Percentiles rank a stretch among this genome's conserved stretches.
Evolutionary conservation across 2,888 invertebrate species (phyloP).

Genomic region (Diarsia dahlii): DNA sequence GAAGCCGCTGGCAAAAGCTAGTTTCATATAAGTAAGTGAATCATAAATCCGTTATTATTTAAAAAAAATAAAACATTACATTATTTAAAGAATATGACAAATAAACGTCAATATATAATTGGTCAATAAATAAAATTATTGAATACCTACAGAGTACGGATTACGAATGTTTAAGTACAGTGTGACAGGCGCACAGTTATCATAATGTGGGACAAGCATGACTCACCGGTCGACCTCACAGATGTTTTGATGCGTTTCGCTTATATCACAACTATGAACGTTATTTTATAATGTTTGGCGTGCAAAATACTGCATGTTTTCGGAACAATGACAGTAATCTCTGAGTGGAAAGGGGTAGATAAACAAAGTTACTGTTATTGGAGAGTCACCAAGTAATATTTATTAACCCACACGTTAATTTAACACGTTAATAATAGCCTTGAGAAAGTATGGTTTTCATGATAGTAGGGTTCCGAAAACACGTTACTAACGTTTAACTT

Average conservation of each 20-base stretch:
- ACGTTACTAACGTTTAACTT: background rate
- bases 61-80: background rate
- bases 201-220: slow-evolving; percentile 69
- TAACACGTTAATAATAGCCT: too few relatives aligned
- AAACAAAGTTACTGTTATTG: background rate
- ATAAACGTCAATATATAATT: background rate
- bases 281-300: slow-evolving; percentile 16
- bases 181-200: slow-evolving; percentile 55
- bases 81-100: background rate
- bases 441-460: background rate
- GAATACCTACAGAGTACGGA: slow-evolving; percentile 27
- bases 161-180: slow-evolving; percentile 10
- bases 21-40: background rate
- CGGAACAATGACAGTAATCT: slow-evolving; percentile 19
- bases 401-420: background rate
- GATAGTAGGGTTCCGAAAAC: background rate
- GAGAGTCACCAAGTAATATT: background rate
- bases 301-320: slow-evolving; percentile 27
- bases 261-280: slow-evolving; percentile 17
- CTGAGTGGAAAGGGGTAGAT: slow-evolving; percentile 5
- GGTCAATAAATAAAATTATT: slow-evolving; percentile 18
- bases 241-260: slow-evolving; percentile 63
- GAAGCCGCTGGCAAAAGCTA: too few relatives aligned
- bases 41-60: background rate
- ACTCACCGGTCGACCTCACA: slow-evolving; percentile 72